Evolutionary conservation across 2,797 vertebrate genomes (phyloP).

Genomic region (Glyptemys insculpta): DNA sequence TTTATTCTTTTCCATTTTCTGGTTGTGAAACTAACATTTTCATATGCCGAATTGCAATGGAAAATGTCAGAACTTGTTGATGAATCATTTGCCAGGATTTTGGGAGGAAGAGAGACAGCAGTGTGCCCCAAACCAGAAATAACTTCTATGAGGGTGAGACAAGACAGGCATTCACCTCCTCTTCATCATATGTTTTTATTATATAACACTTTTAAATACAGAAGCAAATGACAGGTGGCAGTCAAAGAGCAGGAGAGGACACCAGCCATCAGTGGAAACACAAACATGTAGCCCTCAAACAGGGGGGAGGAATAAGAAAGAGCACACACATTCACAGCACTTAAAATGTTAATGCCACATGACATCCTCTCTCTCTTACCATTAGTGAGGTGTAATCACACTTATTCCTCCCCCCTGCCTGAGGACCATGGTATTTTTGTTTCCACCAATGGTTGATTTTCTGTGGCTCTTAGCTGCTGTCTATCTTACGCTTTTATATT

Average conservation of each 20-base stretch:
- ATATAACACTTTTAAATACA: constrained; percentile 58
- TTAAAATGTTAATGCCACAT: background rate
- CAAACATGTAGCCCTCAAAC: background rate
- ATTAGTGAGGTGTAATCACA: background rate
- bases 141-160: constrained; percentile 54
- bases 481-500: background rate
- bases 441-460: fast-evolving
- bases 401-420: background rate
- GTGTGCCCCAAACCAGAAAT: constrained; percentile 54
- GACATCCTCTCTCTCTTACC: background rate
- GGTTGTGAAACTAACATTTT: background rate
- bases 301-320: background rate
- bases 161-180: constrained; percentile 65
- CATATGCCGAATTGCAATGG: background rate
- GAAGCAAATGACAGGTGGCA: constrained; percentile 41
- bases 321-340: fast-evolving
- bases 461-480: fast-evolving
- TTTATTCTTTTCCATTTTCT: background rate
- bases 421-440: background rate
- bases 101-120: constrained; percentile 40
- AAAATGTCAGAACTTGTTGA: constrained; percentile 56
- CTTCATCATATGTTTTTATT: constrained; percentile 65
- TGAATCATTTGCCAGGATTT: constrained; percentile 35
- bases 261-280: background rate
- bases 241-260: constrained; percentile 57